Base-by-base conservation (phyloP, 2,797 vertebrate genomes). In the Sparidentex hasta region DNA sequence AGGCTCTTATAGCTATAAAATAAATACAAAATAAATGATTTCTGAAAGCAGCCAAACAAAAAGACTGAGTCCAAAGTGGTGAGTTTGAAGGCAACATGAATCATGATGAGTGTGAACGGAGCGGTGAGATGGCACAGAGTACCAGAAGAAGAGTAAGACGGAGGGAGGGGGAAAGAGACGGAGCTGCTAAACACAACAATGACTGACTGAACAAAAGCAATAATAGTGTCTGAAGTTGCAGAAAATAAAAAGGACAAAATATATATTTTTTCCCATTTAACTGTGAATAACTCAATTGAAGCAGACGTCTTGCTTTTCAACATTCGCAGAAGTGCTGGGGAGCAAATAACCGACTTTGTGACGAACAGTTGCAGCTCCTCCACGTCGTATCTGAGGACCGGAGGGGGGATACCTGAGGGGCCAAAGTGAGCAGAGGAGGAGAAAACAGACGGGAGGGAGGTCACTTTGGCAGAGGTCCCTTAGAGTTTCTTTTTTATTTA, bases 11-110 rank as follows among this genome's bases (percentile, higher is more conserved):
- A 87, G 71, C 87, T 90, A 90, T 93, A 86, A 94, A 95, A 95
- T 95, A 96, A 95, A 95, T 95, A 96, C 75, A 94, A 89, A 94
- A 91, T 63, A 88, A 89, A 14, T 80, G 91, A 93, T 94, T 92
- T 89, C 65, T 92, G 82, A 84, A 94, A 94, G 93, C 91, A 94
- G 90, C 88, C 78, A 80, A 89, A 86, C 13, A 47, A 71, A 74
- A 75, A 73, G 64, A 82, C 57, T 64, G 50, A 79, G 82, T 74
- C 0, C 69, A 71, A 76, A 82, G 64, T 27, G 66, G 50, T 56
- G 84, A 76, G 59, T 76, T 44, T 76, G 76, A 93, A 94, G 93
- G 94, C 93, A 90, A 93, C 86, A 84, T 82, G 77, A 73, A 70
- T 76, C 61, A 76, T 59, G 58, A 66, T 71, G 58, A 71, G 75